Conservation (phyloP, 1,140 invertebrate species). For the Nasonia vitripennis region DNA sequence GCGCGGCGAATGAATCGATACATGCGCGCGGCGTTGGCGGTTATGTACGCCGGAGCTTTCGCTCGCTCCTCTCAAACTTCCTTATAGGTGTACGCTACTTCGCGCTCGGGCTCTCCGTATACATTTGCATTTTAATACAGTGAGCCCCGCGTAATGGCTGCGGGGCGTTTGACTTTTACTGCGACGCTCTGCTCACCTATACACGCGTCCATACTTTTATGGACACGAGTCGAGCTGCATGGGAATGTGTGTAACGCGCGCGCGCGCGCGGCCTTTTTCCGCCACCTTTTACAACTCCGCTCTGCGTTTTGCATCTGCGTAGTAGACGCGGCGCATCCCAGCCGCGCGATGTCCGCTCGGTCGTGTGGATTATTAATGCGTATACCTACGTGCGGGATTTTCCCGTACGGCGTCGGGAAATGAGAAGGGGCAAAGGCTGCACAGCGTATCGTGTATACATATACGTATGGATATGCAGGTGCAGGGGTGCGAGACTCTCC, state of each 20-base stretch:
- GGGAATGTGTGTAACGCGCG: neutral
- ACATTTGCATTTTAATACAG: constrained; percentile 1
- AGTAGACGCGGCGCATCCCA: too few species aligned
- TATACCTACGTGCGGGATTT: too few species aligned
- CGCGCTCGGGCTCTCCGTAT: neutral
- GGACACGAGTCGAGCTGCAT: neutral
- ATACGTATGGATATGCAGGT: neutral
- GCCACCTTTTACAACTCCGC: too few species aligned
- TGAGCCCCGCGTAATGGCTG: neutral
- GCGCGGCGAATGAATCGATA: neutral
- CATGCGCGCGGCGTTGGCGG: neutral
- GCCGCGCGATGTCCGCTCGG: too few species aligned
- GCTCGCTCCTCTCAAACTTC: neutral
- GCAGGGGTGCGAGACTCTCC: neutral
- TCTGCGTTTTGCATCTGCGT: too few species aligned
- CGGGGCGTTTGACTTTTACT: neutral
- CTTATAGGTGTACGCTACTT: neutral
- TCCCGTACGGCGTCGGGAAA: neutral
- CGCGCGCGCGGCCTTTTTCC: too few species aligned
- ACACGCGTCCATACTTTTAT: neutral
- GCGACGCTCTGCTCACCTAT: neutral
- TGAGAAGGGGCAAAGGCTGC: neutral
- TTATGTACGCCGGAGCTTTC: neutral
- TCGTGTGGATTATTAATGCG: too few species aligned
- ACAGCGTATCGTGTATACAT: too few species aligned